Conservation (phyloP, 2,797 vertebrate genomes). For the Sebastes miniatus region DNA sequence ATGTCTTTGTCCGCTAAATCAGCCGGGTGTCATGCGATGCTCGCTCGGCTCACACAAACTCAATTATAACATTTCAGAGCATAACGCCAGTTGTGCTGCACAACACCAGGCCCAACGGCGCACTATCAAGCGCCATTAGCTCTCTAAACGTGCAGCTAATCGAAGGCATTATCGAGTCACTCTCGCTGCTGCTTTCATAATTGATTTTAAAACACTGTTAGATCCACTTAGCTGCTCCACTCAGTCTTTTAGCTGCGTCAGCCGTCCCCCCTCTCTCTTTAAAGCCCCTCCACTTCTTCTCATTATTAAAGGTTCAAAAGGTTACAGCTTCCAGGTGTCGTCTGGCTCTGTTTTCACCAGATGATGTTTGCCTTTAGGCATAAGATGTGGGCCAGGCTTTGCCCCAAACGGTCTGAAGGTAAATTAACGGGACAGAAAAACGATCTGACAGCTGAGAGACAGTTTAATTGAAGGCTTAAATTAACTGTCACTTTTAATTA, state of each 20-base stretch:
- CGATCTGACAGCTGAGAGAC: slow-evolving; percentile 25
- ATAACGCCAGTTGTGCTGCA: slow-evolving; percentile 3
- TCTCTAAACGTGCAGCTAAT: slow-evolving; percentile 13
- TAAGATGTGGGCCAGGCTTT: background rate
- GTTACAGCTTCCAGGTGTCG: slow-evolving; percentile 62
- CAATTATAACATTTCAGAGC: slow-evolving; percentile 29
- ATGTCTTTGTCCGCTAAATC: slow-evolving; percentile 43
- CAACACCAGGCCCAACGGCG: background rate
- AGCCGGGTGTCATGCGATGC: slow-evolving; percentile 19
- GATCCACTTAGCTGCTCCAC: slow-evolving; percentile 60
- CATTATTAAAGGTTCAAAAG: slow-evolving; percentile 50
- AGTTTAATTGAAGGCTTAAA: slow-evolving; percentile 21
- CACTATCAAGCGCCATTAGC: slow-evolving; percentile 16
- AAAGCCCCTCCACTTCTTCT: slow-evolving; percentile 41
- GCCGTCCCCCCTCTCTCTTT: slow-evolving; percentile 23
- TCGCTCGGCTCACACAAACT: slow-evolving; percentile 30
- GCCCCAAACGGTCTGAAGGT: background rate
- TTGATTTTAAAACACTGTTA: slow-evolving; percentile 49
- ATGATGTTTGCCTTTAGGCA: background rate
- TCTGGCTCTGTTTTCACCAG: slow-evolving; percentile 26
- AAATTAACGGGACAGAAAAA: slow-evolving; percentile 16
- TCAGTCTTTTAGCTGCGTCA: slow-evolving; percentile 6
- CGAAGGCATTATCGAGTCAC: background rate
- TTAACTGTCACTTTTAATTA: slow-evolving; percentile 23
- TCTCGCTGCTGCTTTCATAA: slow-evolving; percentile 26